Conservation (phyloP, 2,797 vertebrate genomes). For the Eospalax fontanierii region DNA sequence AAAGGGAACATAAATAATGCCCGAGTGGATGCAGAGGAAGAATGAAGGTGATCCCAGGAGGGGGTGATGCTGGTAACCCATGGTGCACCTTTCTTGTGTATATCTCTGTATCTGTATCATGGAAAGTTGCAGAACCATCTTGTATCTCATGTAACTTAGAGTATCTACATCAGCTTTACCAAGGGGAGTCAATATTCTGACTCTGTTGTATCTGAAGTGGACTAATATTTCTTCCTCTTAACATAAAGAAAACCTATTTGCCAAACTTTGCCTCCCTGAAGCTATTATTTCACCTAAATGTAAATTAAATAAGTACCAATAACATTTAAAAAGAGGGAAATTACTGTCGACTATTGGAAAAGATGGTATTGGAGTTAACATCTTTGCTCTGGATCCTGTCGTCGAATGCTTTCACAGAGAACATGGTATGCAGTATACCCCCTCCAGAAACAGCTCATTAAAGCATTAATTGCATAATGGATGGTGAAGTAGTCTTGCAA, state of each 20-base stretch:
- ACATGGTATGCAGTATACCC: background rate
- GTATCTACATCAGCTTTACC: background rate
- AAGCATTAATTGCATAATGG: constrained; percentile 73
- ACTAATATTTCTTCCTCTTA: background rate
- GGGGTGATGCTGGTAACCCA: background rate
- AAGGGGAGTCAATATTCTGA: background rate
- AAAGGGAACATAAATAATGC: background rate
- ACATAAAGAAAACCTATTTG: background rate
- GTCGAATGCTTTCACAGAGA: constrained; percentile 42
- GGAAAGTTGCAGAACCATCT: background rate
- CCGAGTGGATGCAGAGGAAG: background rate
- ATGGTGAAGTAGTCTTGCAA: constrained; percentile 71
- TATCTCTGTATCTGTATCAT: background rate
- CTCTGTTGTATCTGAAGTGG: background rate
- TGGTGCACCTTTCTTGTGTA: background rate
- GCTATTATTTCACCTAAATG: background rate
- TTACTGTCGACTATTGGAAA: background rate
- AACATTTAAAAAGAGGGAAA: background rate
- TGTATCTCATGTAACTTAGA: background rate
- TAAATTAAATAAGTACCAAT: background rate
- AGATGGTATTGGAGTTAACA: background rate
- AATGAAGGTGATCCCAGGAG: background rate
- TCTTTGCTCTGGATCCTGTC: background rate
- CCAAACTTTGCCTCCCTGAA: background rate
- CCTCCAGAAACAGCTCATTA: constrained; percentile 66